Base-by-base conservation (phyloP, 2,113 vertebrate species). In the Austrofundulus limnaeus region DNA sequence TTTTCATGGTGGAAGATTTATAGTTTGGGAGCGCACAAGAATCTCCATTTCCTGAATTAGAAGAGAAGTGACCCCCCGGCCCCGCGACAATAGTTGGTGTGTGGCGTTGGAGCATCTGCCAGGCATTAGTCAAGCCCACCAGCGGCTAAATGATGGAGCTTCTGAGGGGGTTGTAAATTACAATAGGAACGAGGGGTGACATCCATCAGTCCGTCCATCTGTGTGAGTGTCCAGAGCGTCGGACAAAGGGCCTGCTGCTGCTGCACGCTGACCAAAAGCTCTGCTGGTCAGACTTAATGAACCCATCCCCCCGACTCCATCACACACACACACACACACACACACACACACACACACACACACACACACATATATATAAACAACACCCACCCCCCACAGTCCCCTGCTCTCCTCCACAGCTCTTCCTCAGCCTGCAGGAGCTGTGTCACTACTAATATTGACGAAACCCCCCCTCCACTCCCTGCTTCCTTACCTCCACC, bases 251-350 rank as follows among this genome's bases (percentile, higher is more conserved):
- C 81, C 82, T 78, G 86, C 84, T 86, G 80, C 68, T 61, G 42
- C 62, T 66, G 39, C 49, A 68, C 21, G 48, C 34, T 68, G 87
- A 80, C 85, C 85, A 68, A 84, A 78, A 86, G 75, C 78, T 80
- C 75, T 84, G 85, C 87, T 86, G 87, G 89, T 89, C 88, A 89
- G 88, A 88, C 84, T 89, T 91, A 91, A 92, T 90, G 90, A 92
- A 88, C 80, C 84, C 69, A 41, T 69, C 74, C 77, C 50, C 52
- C 52, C 20, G 15, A 2, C 70, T 34, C 56, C 62, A 61, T 34
- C 66, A 49, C 48, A 68, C 59, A 80, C 47, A n/a, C n/a, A n/a
- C n/a, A n/a, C n/a, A n/a, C n/a, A n/a, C n/a, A n/a, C n/a, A n/a
- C n/a, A n/a, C n/a, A n/a, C n/a, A n/a, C n/a, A n/a, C n/a, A n/a